A percentile compares a stretch with the other conserved stretches of the same genome.
These are phyloP conservation scores for Rhamnusium bicolor DNA, from an alignment of 2,888 invertebrate genomes.

Conservation along the genomic window DNA sequence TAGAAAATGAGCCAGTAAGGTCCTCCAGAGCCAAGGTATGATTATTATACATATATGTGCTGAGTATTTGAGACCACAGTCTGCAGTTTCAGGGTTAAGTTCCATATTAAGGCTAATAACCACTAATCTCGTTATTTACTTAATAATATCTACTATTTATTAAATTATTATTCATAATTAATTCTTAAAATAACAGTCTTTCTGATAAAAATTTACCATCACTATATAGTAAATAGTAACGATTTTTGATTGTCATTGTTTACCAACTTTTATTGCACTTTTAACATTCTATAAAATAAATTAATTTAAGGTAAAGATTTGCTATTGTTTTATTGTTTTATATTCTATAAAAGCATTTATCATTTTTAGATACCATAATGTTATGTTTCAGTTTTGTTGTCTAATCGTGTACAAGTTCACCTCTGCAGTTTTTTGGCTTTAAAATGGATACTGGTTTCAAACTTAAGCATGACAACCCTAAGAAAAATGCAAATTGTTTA, in stretches of 20 bases:
- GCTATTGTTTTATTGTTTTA: not conserved
- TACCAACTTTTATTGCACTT: not conserved
- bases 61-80: too few species aligned
- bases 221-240: not conserved
- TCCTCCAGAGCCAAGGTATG: too few species aligned
- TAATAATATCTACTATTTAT: too few species aligned
- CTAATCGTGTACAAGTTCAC: not conserved
- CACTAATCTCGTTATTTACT: not conserved
- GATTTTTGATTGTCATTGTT: not conserved
- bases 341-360: not conserved
- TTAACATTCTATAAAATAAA: not conserved
- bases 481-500: slow-evolving; percentile 75
- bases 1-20: too few species aligned
- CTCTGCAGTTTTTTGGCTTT: not conserved
- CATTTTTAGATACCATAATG: not conserved
- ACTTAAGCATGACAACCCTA: slow-evolving; percentile 72
- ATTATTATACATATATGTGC: too few species aligned
- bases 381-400: not conserved
- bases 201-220: not conserved
- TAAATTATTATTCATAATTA: not conserved
- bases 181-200: not conserved
- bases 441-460: slow-evolving; percentile 56
- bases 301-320: not conserved
- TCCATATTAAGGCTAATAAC: not conserved
- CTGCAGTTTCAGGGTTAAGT: too few species aligned